These are phyloP conservation scores for Pseudococcus viburni DNA, from an alignment of 2,888 invertebrate genomes.

Conservation along the genomic window DNA sequence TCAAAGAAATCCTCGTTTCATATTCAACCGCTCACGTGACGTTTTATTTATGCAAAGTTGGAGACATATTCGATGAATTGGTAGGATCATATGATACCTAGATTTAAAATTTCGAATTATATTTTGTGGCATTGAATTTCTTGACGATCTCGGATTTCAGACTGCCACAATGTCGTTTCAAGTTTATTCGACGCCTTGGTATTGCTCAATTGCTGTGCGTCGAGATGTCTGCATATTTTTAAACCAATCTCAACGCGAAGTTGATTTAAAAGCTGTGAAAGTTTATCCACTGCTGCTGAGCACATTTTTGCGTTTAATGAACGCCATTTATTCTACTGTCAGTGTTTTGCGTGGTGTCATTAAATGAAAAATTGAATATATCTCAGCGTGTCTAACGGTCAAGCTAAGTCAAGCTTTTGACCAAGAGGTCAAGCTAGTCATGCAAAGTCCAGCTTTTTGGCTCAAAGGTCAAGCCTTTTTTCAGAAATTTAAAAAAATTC, in stretches of 20 bases:
- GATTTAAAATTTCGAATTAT: too few species aligned
- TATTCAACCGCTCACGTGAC: not conserved
- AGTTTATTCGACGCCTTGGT: not conserved
- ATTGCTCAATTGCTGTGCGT: not conserved
- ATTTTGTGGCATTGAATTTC: not conserved
- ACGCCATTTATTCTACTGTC: constrained; percentile 5
- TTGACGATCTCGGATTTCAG: not conserved
- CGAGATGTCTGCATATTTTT: not conserved
- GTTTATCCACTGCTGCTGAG: not conserved
- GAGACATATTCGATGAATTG: not conserved
- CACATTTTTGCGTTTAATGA: not conserved
- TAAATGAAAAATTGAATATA: not conserved
- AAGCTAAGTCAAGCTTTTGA: too few species aligned
- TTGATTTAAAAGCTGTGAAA: not conserved
- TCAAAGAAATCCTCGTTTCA: not conserved
- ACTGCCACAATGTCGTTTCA: not conserved
- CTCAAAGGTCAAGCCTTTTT: too few species aligned
- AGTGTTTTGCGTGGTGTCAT: not conserved
- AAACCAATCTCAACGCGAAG: not conserved
- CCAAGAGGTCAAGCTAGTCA: too few species aligned
- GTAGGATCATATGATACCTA: not conserved
- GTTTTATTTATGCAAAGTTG: not conserved
- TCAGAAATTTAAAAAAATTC: too few species aligned
- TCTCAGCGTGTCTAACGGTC: too few species aligned
- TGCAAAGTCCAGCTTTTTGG: too few species aligned